Conservation (phyloP, 1,140 invertebrate species). For the Macrobrachium rosenbergii region DNA sequence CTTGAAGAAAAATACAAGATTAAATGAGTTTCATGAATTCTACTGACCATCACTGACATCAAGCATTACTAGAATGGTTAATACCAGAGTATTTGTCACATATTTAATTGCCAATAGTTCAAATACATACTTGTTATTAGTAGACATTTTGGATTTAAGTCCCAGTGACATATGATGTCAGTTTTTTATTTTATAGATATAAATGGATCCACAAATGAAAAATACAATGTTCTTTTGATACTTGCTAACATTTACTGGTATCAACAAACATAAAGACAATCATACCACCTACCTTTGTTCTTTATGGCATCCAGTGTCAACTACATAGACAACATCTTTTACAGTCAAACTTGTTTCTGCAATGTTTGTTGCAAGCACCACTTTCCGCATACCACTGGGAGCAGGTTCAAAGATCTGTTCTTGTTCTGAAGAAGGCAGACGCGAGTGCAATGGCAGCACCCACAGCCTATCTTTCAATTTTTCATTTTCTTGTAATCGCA, state of each 20-base stretch:
- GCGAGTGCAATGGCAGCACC: constrained; percentile 86
- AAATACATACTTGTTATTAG: too few species aligned
- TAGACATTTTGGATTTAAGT: too few species aligned
- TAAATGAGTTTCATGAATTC: too few species aligned
- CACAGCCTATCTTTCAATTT: constrained; percentile 66
- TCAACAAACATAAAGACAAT: constrained; percentile 63
- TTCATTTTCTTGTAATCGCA: constrained; percentile 66
- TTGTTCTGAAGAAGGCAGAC: constrained; percentile 84
- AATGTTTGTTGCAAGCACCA: constrained; percentile 94
- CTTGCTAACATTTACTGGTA: neutral
- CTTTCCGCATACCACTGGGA: constrained; percentile 78
- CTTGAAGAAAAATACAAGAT: too few species aligned
- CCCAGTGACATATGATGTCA: too few species aligned
- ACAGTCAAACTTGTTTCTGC: constrained; percentile 95
- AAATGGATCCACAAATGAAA: constrained; percentile 65
- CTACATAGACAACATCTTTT: constrained; percentile 90
- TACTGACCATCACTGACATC: too few species aligned
- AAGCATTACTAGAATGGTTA: too few species aligned
- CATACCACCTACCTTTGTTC: constrained; percentile 75
- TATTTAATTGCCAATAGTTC: too few species aligned
- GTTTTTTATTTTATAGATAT: too few species aligned
- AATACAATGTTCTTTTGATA: constrained; percentile 50
- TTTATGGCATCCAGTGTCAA: constrained; percentile 91
- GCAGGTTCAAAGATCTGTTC: constrained; percentile 81
- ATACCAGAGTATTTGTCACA: too few species aligned